phyloP scores from a whole-genome alignment of 2,113 vertebrate species.

The Anas platyrhynchos region DNA sequence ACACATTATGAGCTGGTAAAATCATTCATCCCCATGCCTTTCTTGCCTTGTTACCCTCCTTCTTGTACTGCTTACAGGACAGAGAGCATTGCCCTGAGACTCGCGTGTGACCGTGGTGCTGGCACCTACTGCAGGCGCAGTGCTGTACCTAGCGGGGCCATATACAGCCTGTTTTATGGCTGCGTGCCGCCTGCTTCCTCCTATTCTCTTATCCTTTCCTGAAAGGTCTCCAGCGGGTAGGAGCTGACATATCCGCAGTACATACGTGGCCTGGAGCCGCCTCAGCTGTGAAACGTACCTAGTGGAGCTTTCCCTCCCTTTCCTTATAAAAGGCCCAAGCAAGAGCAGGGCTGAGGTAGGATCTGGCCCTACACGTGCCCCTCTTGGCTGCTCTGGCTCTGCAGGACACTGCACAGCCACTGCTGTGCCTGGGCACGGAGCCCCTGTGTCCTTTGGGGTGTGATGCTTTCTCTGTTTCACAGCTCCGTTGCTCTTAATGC shows the following conservation, averaged over 20 bases:
- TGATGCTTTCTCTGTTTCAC: neutral
- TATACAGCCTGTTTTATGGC: neutral
- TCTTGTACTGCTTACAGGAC: neutral
- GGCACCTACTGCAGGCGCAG: neutral
- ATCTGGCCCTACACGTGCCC: neutral
- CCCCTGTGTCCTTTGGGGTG: neutral
- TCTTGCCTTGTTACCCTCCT: neutral
- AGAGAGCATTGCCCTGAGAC: neutral
- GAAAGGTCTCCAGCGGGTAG: neutral
- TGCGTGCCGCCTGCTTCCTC: neutral
- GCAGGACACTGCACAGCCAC: neutral
- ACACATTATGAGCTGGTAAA: neutral
- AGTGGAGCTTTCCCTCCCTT: neutral
- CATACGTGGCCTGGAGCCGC: neutral
- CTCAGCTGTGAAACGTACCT: neutral
- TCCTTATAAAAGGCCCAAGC: neutral
- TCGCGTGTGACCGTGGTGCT: accelerated
- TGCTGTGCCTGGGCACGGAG: accelerated
- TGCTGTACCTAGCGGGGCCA: neutral
- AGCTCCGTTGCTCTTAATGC: neutral
- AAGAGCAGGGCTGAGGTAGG: neutral
- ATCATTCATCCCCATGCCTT: accelerated
- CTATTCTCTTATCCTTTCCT: neutral
- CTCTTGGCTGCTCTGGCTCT: accelerated
- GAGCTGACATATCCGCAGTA: neutral